Evolutionary conservation across 2,888 invertebrate genomes (phyloP), one percentile per base, ranked within the genome.

Genomic region (Halictus ligatus): DNA sequence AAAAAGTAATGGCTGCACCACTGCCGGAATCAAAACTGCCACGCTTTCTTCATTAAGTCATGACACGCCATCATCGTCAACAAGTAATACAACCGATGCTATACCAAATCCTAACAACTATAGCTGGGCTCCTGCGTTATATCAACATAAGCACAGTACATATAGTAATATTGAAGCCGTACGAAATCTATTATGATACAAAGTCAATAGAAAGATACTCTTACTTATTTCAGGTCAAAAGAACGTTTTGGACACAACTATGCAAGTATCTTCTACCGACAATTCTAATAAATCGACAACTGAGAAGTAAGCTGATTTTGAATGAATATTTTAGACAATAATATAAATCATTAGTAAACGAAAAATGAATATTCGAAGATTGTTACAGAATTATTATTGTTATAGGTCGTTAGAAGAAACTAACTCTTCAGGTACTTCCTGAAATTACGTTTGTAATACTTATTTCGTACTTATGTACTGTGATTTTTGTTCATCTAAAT

Each of bases 81-180:
- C 90, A n/a, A 90, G 83, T 54, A 88, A 80, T 75, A 75, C 79
- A 71, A 76, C 91, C 13, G 93, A 94, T 58, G 88, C 88, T 78
- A 91, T 93, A 84, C 83, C 92, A 73, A 92, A 90, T 80, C 84
- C 92, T n/a, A 93, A 92, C 60, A 93, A 92, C 89, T 94, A 93
- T 69, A 94, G 92, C 72, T 94, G 95, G 95, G 91, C 92, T 13
- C 95, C 95, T 18, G 92, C 93, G 64, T 89, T 92, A 25, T 94
- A 93, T 91, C 94, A 94, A 82, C 93, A 94, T 76, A 93, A 92
- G 78, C 93, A 94, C 71, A 91, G 94, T 94, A 90, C 91, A 35
- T 64, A 40, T 3, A 74, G 35, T 46, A 29, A 77, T 75, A n/a
- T 75, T 74, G 13, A 15, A 29, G 18, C 2, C n/a, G 29, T 67